Conservation (phyloP, 2,888 invertebrate species). For the Muscina levida region DNA sequence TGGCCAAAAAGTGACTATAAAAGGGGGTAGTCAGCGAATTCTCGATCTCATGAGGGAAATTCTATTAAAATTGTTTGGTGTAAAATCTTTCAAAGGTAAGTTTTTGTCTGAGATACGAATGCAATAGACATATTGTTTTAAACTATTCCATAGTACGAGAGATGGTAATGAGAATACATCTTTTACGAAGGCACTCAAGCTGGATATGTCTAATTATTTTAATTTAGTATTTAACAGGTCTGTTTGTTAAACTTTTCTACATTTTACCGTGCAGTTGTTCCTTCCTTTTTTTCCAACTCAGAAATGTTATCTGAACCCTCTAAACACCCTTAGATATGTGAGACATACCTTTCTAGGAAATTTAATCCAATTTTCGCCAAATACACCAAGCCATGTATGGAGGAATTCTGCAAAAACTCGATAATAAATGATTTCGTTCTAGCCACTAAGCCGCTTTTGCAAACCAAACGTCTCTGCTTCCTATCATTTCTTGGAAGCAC, state of each 20-base stretch:
- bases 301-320: too few relatives aligned
- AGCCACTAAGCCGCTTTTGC: slow-evolving; percentile 59
- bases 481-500: background rate
- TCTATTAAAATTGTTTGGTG: slow-evolving; percentile 85
- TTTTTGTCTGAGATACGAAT: too few relatives aligned
- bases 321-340: too few relatives aligned
- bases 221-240: too few relatives aligned
- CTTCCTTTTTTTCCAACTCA: too few relatives aligned
- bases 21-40: slow-evolving; percentile 84
- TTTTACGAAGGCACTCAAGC: too few relatives aligned
- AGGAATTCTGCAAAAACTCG: slow-evolving; percentile 77
- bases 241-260: too few relatives aligned
- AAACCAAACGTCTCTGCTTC: background rate
- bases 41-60: slow-evolving; percentile 84
- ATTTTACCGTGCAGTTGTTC: too few relatives aligned
- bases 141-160: too few relatives aligned
- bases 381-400: slow-evolving; percentile 79
- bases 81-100: slow-evolving; percentile 81
- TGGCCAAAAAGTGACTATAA: slow-evolving; percentile 87
- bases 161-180: too few relatives aligned
- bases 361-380: slow-evolving; percentile 77
- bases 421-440: slow-evolving; percentile 75
- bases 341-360: slow-evolving; percentile 77
- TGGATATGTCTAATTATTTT: too few relatives aligned
- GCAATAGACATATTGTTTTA: too few relatives aligned